Percentiles rank a stretch among this genome's conserved stretches.
Conservation (phyloP, 1,140 invertebrate genomes). For the Rhyacophila brunnea region DNA sequence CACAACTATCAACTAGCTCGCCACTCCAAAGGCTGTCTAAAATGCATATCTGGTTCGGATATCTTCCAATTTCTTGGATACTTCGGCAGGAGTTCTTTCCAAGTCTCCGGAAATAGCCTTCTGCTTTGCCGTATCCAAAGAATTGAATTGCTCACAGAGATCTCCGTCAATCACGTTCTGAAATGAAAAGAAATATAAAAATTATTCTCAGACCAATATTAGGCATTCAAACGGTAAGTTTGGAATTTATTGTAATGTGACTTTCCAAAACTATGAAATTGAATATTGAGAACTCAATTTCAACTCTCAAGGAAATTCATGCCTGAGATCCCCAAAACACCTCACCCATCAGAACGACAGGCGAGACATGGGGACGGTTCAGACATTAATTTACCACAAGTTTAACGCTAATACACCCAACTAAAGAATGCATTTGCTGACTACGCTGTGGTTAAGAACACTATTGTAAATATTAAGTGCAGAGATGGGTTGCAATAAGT, state of each 20-base stretch:
- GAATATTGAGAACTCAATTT: constrained; percentile 12
- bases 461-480: too few relatives aligned
- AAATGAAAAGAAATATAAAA: constrained; percentile 37
- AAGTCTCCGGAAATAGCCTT: constrained; percentile 93
- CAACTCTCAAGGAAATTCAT: constrained; percentile 33
- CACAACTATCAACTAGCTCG: too few relatives aligned
- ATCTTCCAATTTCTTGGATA: constrained; percentile 94
- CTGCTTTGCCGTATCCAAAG: constrained; percentile 90
- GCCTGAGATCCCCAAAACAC: constrained; percentile 14
- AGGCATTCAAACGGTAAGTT: too few relatives aligned
- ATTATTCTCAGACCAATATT: constrained; percentile 7
- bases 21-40: constrained; percentile 54
- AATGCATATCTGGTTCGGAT: constrained; percentile 93
- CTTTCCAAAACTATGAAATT: constrained; percentile 30
- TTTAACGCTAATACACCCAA: constrained; percentile 30
- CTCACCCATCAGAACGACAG: constrained; percentile 25
- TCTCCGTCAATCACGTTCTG: constrained; percentile 98
- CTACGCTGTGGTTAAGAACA: constrained; percentile 28
- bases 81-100: constrained; percentile 92
- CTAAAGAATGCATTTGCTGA: constrained; percentile 28
- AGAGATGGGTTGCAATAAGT: too few relatives aligned
- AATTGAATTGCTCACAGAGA: constrained; percentile 98
- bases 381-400: constrained; percentile 31
- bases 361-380: constrained; percentile 14
- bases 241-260: constrained; percentile 18